Percentiles rank a stretch among this genome's conserved stretches.
Conservation (phyloP, 2,797 vertebrate genomes). For the Pseudochirops cupreus region DNA sequence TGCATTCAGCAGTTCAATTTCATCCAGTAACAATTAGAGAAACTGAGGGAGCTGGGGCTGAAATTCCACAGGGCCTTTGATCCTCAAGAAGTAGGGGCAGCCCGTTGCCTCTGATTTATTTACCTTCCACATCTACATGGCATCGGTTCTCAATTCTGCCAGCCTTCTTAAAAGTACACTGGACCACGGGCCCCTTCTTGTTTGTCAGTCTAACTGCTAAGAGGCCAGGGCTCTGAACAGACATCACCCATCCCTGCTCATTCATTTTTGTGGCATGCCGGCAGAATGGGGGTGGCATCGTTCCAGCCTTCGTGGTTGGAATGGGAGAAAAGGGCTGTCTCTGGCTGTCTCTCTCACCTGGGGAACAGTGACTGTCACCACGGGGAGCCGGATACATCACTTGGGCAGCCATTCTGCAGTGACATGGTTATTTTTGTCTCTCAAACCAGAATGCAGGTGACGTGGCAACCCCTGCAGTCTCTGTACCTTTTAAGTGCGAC, state of each 20-base stretch:
- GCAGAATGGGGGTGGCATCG: neutral
- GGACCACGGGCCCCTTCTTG: neutral
- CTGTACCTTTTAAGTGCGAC: conserved; percentile 39
- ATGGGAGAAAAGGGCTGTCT: neutral
- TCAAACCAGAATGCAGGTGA: neutral
- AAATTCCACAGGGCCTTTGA: neutral
- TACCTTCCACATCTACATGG: rapidly evolving
- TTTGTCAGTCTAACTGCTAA: neutral
- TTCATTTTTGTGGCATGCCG: neutral
- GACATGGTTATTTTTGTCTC: neutral
- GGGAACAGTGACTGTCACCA: neutral
- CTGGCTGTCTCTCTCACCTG: neutral
- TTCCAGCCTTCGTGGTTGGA: neutral
- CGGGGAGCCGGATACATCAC: neutral
- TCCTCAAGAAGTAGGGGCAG: neutral
- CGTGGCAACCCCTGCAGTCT: neutral
- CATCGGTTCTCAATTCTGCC: neutral
- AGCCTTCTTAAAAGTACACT: neutral
- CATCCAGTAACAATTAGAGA: conserved; percentile 64
- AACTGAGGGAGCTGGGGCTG: conserved; percentile 33
- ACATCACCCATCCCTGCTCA: neutral
- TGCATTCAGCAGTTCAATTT: conserved; percentile 67
- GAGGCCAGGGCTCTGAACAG: neutral
- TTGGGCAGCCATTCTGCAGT: neutral
- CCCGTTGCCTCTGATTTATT: too few relatives aligned